A percentile compares a stretch with the other conserved stretches of the same genome.
Conservation (phyloP, 2,888 invertebrate genomes). For the Xiphydria camelus region DNA sequence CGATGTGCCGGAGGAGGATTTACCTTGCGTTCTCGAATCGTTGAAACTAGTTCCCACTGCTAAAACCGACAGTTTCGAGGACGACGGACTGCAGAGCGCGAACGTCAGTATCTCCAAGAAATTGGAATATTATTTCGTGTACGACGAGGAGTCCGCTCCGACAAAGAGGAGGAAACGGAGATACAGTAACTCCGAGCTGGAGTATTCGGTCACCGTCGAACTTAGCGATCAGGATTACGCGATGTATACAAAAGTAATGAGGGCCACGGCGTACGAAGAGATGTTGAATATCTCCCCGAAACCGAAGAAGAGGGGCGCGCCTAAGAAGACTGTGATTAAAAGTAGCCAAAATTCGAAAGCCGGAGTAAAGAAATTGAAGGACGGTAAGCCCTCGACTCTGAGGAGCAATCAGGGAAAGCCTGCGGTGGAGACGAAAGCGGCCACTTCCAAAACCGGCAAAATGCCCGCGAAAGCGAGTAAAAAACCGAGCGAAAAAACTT, state of each 20-base stretch:
- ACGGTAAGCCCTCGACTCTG: slow-evolving; percentile 2
- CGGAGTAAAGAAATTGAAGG: too few species aligned
- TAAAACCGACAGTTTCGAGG: slow-evolving; percentile 25
- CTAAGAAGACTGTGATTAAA: slow-evolving; percentile 12
- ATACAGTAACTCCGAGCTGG: slow-evolving; percentile 38
- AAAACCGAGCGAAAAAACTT: too few species aligned
- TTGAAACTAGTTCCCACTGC: slow-evolving; percentile 45
- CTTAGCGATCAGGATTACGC: slow-evolving; percentile 28
- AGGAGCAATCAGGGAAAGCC: slow-evolving; percentile 12
- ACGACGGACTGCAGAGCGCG: background rate
- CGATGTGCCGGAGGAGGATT: slow-evolving; percentile 21
- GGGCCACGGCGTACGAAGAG: slow-evolving; percentile 39
- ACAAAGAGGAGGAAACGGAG: slow-evolving; percentile 38
- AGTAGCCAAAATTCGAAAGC: background rate
- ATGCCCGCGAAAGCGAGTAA: too few species aligned
- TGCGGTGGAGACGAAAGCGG: slow-evolving; percentile 13
- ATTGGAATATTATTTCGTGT: slow-evolving; percentile 35
- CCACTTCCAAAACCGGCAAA: too few species aligned
- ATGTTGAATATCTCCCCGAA: slow-evolving; percentile 40
- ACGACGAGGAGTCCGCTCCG: slow-evolving; percentile 38
- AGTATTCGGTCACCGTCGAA: slow-evolving; percentile 31
- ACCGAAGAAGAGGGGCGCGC: slow-evolving; percentile 25
- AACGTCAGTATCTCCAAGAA: slow-evolving; percentile 12
- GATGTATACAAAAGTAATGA: slow-evolving; percentile 29
- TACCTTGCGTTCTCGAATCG: slow-evolving; percentile 46